Evolutionary conservation across 2,113 vertebrate species (phyloP).

Genomic region (Mellivora capensis): DNA sequence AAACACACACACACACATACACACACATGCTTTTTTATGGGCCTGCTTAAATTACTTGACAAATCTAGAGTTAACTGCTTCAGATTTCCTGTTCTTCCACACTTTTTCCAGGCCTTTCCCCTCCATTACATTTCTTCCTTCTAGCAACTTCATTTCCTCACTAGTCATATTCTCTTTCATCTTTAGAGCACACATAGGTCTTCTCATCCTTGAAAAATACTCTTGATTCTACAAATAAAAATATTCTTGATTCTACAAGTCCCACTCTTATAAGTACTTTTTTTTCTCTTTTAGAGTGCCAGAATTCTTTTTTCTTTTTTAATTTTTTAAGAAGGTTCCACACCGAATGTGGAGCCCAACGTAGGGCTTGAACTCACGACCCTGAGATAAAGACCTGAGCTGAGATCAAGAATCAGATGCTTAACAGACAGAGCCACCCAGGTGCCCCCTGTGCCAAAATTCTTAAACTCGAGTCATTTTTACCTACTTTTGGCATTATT

Average conservation of each 20-base stretch:
- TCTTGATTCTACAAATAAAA: background rate
- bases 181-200: background rate
- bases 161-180: background rate
- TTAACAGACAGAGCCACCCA: background rate
- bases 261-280: background rate
- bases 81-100: background rate
- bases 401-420: background rate
- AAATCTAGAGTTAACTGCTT: background rate
- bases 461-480: slow-evolving; percentile 12
- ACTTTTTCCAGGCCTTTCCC: background rate
- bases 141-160: background rate
- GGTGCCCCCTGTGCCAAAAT: background rate
- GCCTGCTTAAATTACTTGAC: background rate
- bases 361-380: background rate
- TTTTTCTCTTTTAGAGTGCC: background rate
- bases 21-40: background rate
- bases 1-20: too few species aligned
- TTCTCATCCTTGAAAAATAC: slow-evolving; percentile 5
- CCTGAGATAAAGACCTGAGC: background rate
- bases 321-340: background rate
- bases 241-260: background rate
- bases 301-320: background rate
- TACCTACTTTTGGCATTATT: background rate
- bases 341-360: background rate
- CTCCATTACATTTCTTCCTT: background rate